Evolutionary conservation across 2,113 vertebrate genomes (phyloP).

Genomic region (Regulus satrapa): DNA sequence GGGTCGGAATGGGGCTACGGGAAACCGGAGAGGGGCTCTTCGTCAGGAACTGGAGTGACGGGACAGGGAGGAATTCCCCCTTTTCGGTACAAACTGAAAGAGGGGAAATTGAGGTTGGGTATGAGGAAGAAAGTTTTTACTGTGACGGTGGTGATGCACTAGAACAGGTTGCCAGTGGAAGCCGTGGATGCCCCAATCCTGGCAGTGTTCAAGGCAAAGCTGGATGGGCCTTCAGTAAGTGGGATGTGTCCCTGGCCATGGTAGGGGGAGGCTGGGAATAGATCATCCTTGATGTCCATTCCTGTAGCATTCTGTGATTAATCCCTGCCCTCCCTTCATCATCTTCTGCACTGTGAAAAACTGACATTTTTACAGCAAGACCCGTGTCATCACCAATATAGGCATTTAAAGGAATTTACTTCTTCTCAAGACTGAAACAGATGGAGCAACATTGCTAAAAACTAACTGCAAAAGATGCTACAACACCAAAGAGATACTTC

Average conservation of each 20-base stretch:
- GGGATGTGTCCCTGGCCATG: not conserved
- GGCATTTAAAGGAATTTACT: not conserved
- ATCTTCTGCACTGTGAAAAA: not conserved
- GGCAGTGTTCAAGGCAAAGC: not conserved
- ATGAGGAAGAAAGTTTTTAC: not conserved
- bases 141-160: not conserved
- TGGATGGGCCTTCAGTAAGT: not conserved
- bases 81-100: not conserved
- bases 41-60: not conserved
- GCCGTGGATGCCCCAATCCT: not conserved
- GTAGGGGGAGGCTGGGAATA: not conserved
- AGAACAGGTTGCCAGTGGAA: not conserved
- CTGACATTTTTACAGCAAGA: not conserved
- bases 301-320: not conserved
- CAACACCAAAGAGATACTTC: not conserved
- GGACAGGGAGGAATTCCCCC: not conserved
- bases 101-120: not conserved
- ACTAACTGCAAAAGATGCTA: not conserved
- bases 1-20: not conserved
- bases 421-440: not conserved
- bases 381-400: fast-evolving
- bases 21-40: not conserved
- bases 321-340: not conserved
- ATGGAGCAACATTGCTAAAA: not conserved
- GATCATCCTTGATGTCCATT: not conserved